These are phyloP conservation scores for Charanyca ferruginea DNA, from an alignment of 2,888 invertebrate species.

Conservation along the genomic window DNA sequence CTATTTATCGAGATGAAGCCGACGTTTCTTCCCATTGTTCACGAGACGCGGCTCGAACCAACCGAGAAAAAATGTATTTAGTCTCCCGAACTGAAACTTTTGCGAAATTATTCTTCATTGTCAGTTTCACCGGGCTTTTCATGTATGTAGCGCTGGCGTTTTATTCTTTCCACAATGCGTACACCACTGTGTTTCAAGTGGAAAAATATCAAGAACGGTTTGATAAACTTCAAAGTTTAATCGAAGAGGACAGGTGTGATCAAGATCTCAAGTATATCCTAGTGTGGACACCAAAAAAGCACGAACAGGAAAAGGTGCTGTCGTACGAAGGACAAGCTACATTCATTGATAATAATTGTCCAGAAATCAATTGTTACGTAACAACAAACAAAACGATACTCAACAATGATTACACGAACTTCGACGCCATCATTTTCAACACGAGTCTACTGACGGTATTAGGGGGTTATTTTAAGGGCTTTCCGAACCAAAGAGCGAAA, in stretches of 20 bases:
- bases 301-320: conserved; percentile 20
- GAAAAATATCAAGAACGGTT: conserved; percentile 57
- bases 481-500: conserved; percentile 71
- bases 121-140: conserved; percentile 78
- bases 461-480: conserved; percentile 63
- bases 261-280: conserved; percentile 78
- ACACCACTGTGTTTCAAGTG: conserved; percentile 65
- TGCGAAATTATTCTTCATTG: conserved; percentile 82
- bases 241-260: conserved; percentile 46
- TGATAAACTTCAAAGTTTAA: conserved; percentile 34
- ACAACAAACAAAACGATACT: conserved; percentile 75
- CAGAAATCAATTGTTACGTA: conserved; percentile 78
- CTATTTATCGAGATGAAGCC: conserved; percentile 71
- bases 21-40: conserved; percentile 66
- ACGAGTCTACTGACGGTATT: conserved; percentile 65
- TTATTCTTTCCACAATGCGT: conserved; percentile 79
- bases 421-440: conserved; percentile 82
- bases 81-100: conserved; percentile 75
- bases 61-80: conserved; percentile 72
- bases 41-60: conserved; percentile 51
- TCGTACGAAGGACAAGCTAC: conserved; percentile 70
- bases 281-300: conserved; percentile 71
- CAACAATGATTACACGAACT: conserved; percentile 72
- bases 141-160: conserved; percentile 79
- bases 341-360: conserved; percentile 76